These are phyloP conservation scores for Tolmerus cingulatus DNA, from an alignment of 2,888 invertebrate species.

Conservation along the genomic window DNA sequence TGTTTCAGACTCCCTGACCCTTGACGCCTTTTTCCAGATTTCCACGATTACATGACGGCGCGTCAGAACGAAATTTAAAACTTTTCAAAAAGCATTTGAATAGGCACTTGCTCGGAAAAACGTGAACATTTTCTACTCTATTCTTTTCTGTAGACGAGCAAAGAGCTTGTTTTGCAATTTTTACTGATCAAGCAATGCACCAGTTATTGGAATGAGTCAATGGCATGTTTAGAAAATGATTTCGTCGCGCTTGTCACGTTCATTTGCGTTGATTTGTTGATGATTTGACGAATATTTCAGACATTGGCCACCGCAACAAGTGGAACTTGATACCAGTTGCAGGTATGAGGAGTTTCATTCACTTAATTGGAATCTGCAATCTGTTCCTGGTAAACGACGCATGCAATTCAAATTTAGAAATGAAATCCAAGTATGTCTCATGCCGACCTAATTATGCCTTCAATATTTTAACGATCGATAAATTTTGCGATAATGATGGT, in stretches of 20 bases:
- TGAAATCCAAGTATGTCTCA: neutral
- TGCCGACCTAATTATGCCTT: neutral
- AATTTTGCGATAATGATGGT: neutral
- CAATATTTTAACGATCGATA: neutral
- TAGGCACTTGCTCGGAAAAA: neutral
- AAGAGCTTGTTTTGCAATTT: neutral
- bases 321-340: neutral
- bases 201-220: neutral
- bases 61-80: neutral
- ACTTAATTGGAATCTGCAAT: neutral
- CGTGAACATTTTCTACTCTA: neutral
- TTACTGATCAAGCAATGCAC: neutral
- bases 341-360: neutral
- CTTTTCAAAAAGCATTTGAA: neutral
- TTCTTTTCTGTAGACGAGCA: neutral
- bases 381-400: neutral
- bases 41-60: neutral
- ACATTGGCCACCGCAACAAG: neutral
- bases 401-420: neutral
- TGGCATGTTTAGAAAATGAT: neutral
- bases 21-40: neutral
- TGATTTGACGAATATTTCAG: neutral
- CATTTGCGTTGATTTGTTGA: neutral
- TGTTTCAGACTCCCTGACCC: neutral
- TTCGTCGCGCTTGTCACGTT: neutral